Conservation (phyloP, 2,113 vertebrate species). For the Caranx melampygus region DNA sequence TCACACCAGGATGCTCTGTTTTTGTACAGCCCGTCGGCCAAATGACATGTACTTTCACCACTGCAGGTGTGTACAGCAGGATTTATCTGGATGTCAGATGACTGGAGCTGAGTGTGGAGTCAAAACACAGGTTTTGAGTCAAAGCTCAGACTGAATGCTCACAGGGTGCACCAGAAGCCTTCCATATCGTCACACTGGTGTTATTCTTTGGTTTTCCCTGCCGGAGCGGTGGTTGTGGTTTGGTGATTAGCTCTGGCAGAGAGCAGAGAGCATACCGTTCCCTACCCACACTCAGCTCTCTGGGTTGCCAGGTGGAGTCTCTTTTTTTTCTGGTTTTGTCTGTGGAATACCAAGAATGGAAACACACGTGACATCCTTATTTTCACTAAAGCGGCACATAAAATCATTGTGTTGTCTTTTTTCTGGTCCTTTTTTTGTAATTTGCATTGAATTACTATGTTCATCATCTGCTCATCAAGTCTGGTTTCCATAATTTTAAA, state of each 20-base stretch:
- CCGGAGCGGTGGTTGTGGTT: slow-evolving; percentile 46
- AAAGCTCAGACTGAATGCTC: slow-evolving; percentile 25
- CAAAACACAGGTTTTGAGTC: slow-evolving; percentile 25
- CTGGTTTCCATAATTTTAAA: not conserved
- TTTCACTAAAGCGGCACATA: not conserved
- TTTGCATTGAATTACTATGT: not conserved
- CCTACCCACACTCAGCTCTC: slow-evolving; percentile 6
- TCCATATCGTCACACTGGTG: slow-evolving; percentile 47
- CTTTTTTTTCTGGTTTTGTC: slow-evolving; percentile 6
- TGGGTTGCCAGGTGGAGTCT: slow-evolving; percentile 27
- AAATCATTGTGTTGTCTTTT: not conserved
- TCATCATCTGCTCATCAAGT: no score
- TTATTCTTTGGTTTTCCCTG: slow-evolving; percentile 33
- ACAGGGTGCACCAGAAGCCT: slow-evolving; percentile 26
- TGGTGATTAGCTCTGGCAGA: slow-evolving; percentile 40
- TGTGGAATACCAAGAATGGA: slow-evolving; percentile 22
- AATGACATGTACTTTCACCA: not conserved
- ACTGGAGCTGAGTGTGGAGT: not conserved
- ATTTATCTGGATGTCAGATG: not conserved
- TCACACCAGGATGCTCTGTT: not conserved
- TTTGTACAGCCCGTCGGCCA: not conserved
- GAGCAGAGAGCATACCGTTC: slow-evolving; percentile 36
- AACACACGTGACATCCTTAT: slow-evolving; percentile 12
- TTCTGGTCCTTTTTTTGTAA: slow-evolving; percentile 1
- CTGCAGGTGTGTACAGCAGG: not conserved